Base-by-base conservation (phyloP, 2,113 vertebrate species). In the Ifrita kowaldi region DNA sequence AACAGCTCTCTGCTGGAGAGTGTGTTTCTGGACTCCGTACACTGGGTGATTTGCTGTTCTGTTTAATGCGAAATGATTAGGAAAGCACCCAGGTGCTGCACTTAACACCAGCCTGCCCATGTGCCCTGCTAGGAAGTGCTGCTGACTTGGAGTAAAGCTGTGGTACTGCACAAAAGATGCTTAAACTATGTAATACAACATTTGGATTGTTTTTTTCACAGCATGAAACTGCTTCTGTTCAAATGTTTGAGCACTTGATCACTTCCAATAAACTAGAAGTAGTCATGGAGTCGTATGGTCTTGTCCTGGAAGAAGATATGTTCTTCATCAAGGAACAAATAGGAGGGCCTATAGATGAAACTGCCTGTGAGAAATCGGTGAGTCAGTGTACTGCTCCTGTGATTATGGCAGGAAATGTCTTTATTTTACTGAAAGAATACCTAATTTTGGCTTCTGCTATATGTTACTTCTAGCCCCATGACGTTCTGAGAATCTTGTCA, bases 291-390 rank as follows among this genome's bases (percentile, higher is more conserved):
- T 16, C 71, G 0, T 98, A 99, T n/a, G 99, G 98, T 46, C 98
- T 99, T 49, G 39, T 94, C 42, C 97, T 99, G 53, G 97, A 99
- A 6, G 97, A 98, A 47, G 99, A 99, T 79, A 96, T 99, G 83
- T 30, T 77, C 39, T 99, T 99, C 93, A 99, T 99, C 84, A 99
- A 99, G 95, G 99, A 99, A 60, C 99, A 98, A 79, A 99, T 99
- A 82, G 96, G 70, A 42, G 99, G 99, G 69, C 98, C 99, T 21
- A 50, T 80, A 63, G 79, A 92, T 59, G 68, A 89, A 32, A 53
- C 92, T 13, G 8, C 50, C 6, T 59, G 81, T 74, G 56, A n/a
- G 5, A 37, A 60, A 39, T 27, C 11, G 52, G 97, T 98, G 80
- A 97, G 97, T 98, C 67, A 41, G 8, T n/a, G 11, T 28, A 4